These are phyloP conservation scores for Thecophora atra DNA, from an alignment of 2,888 invertebrate genomes.

Conservation along the genomic window DNA sequence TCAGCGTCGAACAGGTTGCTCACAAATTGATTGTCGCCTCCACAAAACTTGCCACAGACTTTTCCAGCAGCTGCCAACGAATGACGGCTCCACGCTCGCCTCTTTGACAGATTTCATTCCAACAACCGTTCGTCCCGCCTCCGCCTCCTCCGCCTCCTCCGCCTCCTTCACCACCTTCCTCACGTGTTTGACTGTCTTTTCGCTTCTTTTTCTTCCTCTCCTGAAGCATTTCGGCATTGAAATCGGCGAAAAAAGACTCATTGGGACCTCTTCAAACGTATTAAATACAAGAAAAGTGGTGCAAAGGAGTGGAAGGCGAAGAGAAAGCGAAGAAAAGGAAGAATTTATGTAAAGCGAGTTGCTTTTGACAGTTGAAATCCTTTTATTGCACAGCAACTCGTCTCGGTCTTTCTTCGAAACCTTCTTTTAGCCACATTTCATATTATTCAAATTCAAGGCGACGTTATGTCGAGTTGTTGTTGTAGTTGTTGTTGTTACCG, in stretches of 20 bases:
- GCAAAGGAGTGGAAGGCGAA: background rate
- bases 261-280: too few species aligned
- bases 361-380: conserved; percentile 20
- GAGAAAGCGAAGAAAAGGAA: background rate
- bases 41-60: conserved; percentile 6
- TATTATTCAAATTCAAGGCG: conserved; percentile 42
- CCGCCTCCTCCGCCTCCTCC: too few species aligned
- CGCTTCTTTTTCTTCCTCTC: too few species aligned
- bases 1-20: background rate
- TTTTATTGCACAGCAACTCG: conserved; percentile 5
- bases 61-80: too few species aligned
- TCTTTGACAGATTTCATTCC: too few species aligned
- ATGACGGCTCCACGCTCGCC: too few species aligned
- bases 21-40: conserved; percentile 23
- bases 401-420: too few species aligned
- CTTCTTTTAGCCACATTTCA: conserved; percentile 6
- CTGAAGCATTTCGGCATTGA: background rate
- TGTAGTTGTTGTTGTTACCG: conserved; percentile 24
- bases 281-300: too few species aligned
- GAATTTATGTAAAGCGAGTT: background rate
- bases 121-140: too few species aligned
- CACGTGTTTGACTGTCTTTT: too few species aligned
- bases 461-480: conserved; percentile 22
- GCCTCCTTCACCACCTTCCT: too few species aligned
- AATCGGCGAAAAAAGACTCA: background rate